A percentile compares a stretch with the other conserved stretches of the same genome.
Evolutionary conservation across 2,113 vertebrate genomes (phyloP).

Genomic region (Gulo gulo): DNA sequence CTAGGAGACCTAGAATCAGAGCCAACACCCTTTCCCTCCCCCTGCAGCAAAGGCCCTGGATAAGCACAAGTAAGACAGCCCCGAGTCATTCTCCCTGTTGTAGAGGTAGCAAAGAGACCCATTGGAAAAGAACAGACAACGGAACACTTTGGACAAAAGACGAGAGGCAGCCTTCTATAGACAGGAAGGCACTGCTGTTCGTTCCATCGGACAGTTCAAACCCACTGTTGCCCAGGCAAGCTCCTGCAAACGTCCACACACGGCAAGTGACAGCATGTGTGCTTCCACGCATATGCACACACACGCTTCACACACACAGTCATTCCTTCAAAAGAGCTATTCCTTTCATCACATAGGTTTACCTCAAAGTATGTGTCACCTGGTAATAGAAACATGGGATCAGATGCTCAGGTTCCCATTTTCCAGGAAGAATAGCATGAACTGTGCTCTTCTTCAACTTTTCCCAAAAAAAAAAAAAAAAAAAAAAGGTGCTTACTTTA

Average conservation of each 20-base stretch:
- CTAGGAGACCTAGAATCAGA: background rate
- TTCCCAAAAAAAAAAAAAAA: background rate
- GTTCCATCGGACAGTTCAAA: background rate
- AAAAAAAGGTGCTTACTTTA: background rate
- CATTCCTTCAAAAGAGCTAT: background rate
- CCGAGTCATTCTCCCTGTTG: fast-evolving
- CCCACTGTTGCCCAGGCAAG: background rate
- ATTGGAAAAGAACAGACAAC: background rate
- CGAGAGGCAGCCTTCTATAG: background rate
- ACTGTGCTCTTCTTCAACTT: background rate
- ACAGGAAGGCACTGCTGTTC: no score
- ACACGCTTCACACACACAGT: background rate
- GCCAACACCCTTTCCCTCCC: background rate
- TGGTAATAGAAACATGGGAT: background rate
- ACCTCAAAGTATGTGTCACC: background rate
- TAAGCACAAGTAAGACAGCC: background rate
- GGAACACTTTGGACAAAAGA: background rate
- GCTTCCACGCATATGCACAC: fast-evolving
- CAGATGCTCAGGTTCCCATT: background rate
- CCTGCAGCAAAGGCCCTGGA: background rate
- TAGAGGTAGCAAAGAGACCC: background rate
- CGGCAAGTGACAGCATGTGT: background rate
- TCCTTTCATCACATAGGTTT: background rate
- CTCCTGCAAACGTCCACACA: fast-evolving
- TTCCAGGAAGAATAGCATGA: background rate